Percentiles rank a stretch among this genome's conserved stretches.
Evolutionary conservation across 2,888 invertebrate species (phyloP).

Genomic region (Chloromyia formosa): DNA sequence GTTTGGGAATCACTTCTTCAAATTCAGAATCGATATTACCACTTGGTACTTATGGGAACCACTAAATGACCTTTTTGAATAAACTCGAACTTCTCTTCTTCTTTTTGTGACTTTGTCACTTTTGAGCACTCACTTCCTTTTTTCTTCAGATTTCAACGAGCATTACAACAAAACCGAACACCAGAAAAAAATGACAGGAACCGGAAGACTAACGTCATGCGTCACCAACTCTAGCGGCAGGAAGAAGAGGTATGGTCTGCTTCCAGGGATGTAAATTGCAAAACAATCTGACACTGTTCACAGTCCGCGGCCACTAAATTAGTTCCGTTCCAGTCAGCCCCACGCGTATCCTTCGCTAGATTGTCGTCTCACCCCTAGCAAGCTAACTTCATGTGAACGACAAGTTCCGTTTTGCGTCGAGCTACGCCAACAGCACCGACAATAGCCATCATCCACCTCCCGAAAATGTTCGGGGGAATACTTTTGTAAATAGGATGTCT

Average conservation of each 20-base stretch:
- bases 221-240: no score
- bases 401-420: neutral
- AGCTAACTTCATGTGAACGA: neutral
- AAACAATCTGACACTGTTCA: neutral
- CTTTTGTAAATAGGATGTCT: conserved; percentile 25
- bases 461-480: conserved; percentile 13
- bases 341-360: neutral
- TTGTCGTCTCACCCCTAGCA: neutral
- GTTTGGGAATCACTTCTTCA: neutral
- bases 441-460: neutral
- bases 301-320: conserved; percentile 6
- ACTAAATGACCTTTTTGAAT: neutral
- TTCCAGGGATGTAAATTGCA: neutral
- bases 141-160: no score
- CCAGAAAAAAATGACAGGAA: neutral
- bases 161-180: no score
- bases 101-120: conserved; percentile 3
- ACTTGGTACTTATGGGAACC: conserved; percentile 3
- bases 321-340: neutral
- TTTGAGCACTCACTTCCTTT: conserved; percentile 11
- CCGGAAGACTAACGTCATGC: conserved; percentile 4
- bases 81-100: conserved; percentile 10
- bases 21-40: conserved; percentile 13
- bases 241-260: neutral
- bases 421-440: neutral